These are phyloP conservation scores for Danio aesculapii DNA, from an alignment of 2,797 vertebrate species.

Conservation along the genomic window DNA sequence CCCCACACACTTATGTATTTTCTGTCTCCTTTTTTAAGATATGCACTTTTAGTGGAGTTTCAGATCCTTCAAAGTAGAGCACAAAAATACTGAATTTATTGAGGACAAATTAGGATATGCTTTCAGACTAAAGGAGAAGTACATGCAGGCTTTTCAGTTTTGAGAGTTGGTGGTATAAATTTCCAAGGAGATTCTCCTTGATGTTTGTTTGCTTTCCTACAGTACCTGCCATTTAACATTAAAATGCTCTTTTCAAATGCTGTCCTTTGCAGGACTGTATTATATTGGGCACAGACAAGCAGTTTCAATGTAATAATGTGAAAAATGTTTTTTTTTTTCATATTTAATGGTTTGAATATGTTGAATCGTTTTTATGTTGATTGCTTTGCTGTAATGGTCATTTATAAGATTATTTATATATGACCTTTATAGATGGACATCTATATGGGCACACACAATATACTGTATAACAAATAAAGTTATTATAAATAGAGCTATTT, in stretches of 20 bases:
- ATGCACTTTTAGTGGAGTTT: slow-evolving; percentile 21
- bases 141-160: neutral
- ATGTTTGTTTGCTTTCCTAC: neutral
- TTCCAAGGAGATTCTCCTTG: neutral
- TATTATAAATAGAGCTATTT: neutral
- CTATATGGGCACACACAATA: too few species aligned
- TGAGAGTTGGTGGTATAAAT: neutral
- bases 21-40: slow-evolving; percentile 7
- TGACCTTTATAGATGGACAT: too few species aligned
- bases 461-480: too few species aligned
- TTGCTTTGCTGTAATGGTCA: too few species aligned
- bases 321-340: neutral
- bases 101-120: neutral
- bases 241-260: slow-evolving; percentile 5
- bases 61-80: slow-evolving; percentile 1
- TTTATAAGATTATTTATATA: too few species aligned
- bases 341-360: too few species aligned
- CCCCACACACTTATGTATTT: neutral
- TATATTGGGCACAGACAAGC: slow-evolving; percentile 27
- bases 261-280: neutral
- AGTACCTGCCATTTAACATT: slow-evolving; percentile 1
- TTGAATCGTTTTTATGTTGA: too few species aligned
- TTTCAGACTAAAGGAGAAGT: neutral
- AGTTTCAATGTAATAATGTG: slow-evolving; percentile 18
- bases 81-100: neutral